A percentile compares a stretch with the other conserved stretches of the same genome.
Evolutionary conservation across 2,113 vertebrate species (phyloP).

Genomic region (Oxyruncus cristatus): DNA sequence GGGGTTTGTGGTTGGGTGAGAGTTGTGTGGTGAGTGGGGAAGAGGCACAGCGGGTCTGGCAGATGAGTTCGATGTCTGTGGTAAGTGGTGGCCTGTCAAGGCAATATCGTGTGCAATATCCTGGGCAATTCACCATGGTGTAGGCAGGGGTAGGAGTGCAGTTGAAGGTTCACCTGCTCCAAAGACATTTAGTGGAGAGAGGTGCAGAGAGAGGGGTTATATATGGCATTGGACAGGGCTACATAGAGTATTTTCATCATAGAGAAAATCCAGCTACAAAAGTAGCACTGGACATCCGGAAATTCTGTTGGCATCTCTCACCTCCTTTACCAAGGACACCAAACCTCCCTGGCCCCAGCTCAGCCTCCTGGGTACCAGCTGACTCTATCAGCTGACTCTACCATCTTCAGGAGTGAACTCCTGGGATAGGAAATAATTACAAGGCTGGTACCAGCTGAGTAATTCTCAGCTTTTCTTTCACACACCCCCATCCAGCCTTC

Average conservation of each 20-base stretch:
- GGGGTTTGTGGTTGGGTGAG: neutral
- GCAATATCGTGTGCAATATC: neutral
- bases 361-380: neutral
- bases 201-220: neutral
- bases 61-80: neutral
- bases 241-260: neutral
- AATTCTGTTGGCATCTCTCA: neutral
- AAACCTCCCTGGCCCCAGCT: neutral
- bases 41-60: neutral
- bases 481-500: neutral
- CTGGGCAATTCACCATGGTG: neutral
- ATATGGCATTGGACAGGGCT: neutral
- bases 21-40: accelerated
- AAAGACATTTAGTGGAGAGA: neutral
- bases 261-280: neutral
- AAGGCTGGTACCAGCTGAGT: neutral
- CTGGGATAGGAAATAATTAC: constrained; percentile 15
- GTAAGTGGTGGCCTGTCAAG: neutral
- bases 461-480: constrained; percentile 6
- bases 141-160: neutral
- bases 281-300: neutral
- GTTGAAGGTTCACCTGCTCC: neutral
- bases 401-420: neutral
- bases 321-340: neutral
- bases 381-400: neutral